Conservation (phyloP, 1,140 invertebrate species). For the Monochamus saltuarius region DNA sequence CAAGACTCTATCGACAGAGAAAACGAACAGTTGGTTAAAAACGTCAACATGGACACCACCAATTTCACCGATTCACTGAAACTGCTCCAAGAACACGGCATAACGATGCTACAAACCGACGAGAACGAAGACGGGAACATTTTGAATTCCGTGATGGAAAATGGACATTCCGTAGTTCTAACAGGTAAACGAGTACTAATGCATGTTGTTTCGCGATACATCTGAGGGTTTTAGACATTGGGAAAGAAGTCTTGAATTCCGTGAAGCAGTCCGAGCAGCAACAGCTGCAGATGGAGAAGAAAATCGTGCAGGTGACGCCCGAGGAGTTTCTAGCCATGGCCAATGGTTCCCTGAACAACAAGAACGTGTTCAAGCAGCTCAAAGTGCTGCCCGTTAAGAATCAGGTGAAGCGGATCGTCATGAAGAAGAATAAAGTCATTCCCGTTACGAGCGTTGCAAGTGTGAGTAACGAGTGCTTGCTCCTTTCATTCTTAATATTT, state of each 20-base stretch:
- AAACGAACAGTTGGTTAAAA: conserved; percentile 15
- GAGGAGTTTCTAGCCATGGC: conserved; percentile 48
- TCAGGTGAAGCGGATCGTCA: conserved; percentile 50
- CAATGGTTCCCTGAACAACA: conserved; percentile 23
- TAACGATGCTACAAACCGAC: conserved; percentile 75
- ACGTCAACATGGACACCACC: conserved; percentile 10
- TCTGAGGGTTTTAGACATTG: conserved; percentile 58
- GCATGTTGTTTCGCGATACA: no score
- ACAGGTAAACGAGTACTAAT: conserved; percentile 59
- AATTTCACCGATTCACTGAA: conserved; percentile 42
- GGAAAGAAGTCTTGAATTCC: conserved; percentile 71
- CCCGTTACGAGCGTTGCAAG: conserved; percentile 34
- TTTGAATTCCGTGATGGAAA: conserved; percentile 76
- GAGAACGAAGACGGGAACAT: conserved; percentile 70
- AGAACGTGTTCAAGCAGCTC: conserved; percentile 26
- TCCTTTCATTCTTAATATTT: background rate
- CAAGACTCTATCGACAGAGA: conserved; percentile 17
- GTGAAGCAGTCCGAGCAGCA: conserved; percentile 53
- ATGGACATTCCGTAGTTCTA: conserved; percentile 74
- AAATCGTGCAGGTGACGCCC: conserved; percentile 47
- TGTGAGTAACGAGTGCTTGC: conserved; percentile 25
- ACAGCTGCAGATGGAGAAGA: conserved; percentile 40
- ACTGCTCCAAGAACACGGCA: conserved; percentile 76
- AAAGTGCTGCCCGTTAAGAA: conserved; percentile 30
- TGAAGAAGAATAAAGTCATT: conserved; percentile 51